phyloP scores from a whole-genome alignment of 2,113 vertebrate genomes.

The Ictidomys tridecemlineatus region DNA sequence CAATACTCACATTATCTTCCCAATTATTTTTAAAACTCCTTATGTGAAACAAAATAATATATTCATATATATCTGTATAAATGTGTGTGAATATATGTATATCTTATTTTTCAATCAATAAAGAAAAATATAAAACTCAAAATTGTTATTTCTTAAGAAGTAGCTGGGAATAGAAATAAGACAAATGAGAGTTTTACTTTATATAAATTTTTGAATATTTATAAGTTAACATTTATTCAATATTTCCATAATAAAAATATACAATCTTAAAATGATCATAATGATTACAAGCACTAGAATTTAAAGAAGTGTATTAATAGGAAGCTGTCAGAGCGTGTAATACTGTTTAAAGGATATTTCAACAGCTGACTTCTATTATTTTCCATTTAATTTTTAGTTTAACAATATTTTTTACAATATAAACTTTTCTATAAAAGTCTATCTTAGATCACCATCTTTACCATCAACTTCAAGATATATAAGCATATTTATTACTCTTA shows the following conservation, averaged over 20 bases:
- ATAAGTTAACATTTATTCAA: neutral
- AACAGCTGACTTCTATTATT: neutral
- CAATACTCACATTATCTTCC: neutral
- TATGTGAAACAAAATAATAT: neutral
- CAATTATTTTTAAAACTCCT: slow-evolving; percentile 14
- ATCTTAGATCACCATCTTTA: neutral
- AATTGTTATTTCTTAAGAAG: neutral
- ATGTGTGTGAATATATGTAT: no score
- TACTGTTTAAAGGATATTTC: neutral
- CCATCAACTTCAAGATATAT: neutral
- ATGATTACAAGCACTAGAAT: neutral
- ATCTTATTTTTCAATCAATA: no score
- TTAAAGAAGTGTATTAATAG: neutral
- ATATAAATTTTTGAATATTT: slow-evolving; percentile 6
- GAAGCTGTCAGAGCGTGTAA: neutral
- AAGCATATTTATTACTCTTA: neutral
- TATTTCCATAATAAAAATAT: neutral
- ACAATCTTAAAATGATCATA: neutral
- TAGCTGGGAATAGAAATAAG: neutral
- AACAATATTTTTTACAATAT: neutral
- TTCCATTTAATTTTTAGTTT: slow-evolving; percentile 17
- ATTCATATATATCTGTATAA: neutral
- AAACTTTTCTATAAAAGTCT: neutral
- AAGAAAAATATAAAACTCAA: neutral
- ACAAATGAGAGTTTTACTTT: neutral